These are phyloP conservation scores for Erpobdella octoculata DNA, from an alignment of 2,888 invertebrate genomes.

Conservation along the genomic window DNA sequence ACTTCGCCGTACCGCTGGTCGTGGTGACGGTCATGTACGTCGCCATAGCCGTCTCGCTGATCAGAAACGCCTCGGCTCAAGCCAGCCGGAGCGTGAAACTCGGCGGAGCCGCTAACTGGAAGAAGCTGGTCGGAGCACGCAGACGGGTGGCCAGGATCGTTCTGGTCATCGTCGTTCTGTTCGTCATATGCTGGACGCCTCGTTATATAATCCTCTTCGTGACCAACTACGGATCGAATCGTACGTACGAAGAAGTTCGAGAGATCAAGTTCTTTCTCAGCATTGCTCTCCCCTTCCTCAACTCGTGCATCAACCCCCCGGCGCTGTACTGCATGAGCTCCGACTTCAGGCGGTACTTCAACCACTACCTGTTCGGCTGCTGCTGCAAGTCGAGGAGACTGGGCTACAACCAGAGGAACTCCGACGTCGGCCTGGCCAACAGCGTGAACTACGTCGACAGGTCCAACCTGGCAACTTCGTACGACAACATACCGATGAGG, in stretches of 20 bases:
- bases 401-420: neutral
- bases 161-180: slow-evolving; percentile 21
- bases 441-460: too few relatives aligned
- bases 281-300: slow-evolving; percentile 16
- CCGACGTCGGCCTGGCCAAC: neutral
- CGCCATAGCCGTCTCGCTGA: slow-evolving; percentile 15
- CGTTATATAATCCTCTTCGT: slow-evolving; percentile 11
- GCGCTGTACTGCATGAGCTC: slow-evolving; percentile 30
- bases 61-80: neutral
- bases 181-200: slow-evolving; percentile 26
- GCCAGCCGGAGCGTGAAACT: neutral
- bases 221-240: neutral
- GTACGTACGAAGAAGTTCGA: neutral
- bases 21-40: slow-evolving; percentile 25
- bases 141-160: slow-evolving; percentile 26
- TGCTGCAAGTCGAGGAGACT: slow-evolving; percentile 27
- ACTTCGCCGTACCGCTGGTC: slow-evolving; percentile 24
- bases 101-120: neutral
- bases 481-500: too few relatives aligned
- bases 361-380: slow-evolving; percentile 31
- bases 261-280: neutral
- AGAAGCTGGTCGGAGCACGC: slow-evolving; percentile 22
- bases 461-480: too few relatives aligned
- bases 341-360: slow-evolving; percentile 31
- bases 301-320: slow-evolving; percentile 31